Evolutionary conservation across 2,888 invertebrate species (phyloP), one percentile per base, ranked within the genome.

Genomic region (Theodoxus fluviatilis): DNA sequence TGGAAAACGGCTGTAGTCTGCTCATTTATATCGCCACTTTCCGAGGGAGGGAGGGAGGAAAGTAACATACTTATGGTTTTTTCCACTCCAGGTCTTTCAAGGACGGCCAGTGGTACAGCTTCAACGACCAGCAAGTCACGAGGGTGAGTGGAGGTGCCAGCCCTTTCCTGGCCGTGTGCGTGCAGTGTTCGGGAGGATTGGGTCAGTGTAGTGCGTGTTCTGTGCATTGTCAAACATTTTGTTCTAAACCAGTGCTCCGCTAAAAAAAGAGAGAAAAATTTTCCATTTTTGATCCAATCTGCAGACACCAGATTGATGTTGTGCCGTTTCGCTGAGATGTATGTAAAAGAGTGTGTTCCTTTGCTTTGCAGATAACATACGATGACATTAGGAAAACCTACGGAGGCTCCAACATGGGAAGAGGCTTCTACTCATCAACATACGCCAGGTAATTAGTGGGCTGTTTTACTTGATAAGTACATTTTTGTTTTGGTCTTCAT

Each of bases 61-160:
- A 3, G 18, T n/a, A 69, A 61, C 25, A 4, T 68, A 65, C 2
- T 37, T 15, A 64, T 18, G 38, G 1, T 6, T 6, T 3, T n/a
- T 33, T 64, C 59, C 25, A 37, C 73, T 81, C 47, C 77, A 89
- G 89, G 77, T 89, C 88, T 71, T 82, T 89, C 78, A 88, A 86
- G 71, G 88, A 88, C 79, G 90, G 91, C 72, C 90, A 92, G 78
- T 95, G 95, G 95, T 92, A 92, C 84, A 93, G 94, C 82, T 95
- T 95, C 85, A 95, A 95, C 86, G 95, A 95, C 87, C 93, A 94
- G 81, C 91, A 90, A 77, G 95, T 95, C 37, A 90, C 91, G 47
- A 89, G 90, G 86, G 93, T 93, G 87, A 86, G 89, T 83, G 18
- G n/a, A 4, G 28, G 4, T 33, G 64, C n/a, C 3, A n/a, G 15